Evolutionary conservation across 2,888 invertebrate species (phyloP).

Genomic region (Oscheius sp.): DNA sequence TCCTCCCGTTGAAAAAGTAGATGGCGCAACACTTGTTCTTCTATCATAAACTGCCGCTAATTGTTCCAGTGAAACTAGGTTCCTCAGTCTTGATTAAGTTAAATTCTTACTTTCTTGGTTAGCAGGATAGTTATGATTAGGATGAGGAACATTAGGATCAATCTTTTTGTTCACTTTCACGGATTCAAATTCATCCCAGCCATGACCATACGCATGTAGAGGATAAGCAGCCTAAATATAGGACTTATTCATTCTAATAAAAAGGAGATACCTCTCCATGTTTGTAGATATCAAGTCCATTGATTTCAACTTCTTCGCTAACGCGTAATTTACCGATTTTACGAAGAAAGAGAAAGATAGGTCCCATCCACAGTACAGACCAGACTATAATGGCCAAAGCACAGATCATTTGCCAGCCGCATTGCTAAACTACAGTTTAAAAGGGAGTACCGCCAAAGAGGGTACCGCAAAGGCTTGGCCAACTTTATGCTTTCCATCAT

Average conservation of each 20-base stretch:
- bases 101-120: constrained; percentile 45
- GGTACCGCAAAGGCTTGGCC: constrained; percentile 48
- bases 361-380: constrained; percentile 55
- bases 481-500: constrained; percentile 34
- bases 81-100: not conserved
- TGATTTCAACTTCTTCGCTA: constrained; percentile 54
- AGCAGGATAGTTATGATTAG: not conserved
- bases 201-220: constrained; percentile 57
- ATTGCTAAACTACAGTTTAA: constrained; percentile 40
- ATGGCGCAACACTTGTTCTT: constrained; percentile 27
- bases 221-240: constrained; percentile 46
- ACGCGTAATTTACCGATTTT: constrained; percentile 56
- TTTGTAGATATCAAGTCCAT: constrained; percentile 57
- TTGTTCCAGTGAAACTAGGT: constrained; percentile 59
- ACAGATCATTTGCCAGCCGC: constrained; percentile 57
- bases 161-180: constrained; percentile 23
- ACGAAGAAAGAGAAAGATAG: constrained; percentile 47
- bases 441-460: not conserved
- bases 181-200: constrained; percentile 57
- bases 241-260: not conserved
- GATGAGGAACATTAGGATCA: not conserved
- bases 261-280: constrained; percentile 44
- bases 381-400: constrained; percentile 50
- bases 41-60: constrained; percentile 57
- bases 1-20: not conserved